phyloP scores from a whole-genome alignment of 2,888 invertebrate species.

The Papilio elwesi region DNA sequence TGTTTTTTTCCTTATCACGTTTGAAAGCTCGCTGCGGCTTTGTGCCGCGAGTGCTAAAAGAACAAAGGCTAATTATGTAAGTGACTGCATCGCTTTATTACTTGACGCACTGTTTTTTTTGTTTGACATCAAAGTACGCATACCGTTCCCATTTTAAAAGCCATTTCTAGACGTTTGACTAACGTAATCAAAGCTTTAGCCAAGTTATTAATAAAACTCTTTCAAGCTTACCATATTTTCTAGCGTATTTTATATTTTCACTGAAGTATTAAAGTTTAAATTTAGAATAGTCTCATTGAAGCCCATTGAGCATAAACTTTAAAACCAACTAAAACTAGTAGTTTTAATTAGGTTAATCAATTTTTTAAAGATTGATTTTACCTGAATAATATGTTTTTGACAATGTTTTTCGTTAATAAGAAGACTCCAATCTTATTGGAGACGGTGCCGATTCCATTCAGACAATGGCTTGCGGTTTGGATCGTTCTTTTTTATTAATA shows the following conservation, averaged over 20 bases:
- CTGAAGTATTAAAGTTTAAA: not conserved
- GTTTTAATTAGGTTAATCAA: too few relatives aligned
- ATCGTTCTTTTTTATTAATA: too few relatives aligned
- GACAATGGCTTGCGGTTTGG: too few relatives aligned
- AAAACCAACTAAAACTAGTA: not conserved
- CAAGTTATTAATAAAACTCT: conserved; percentile 1
- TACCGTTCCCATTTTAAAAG: conserved; percentile 6
- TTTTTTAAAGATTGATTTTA: too few relatives aligned
- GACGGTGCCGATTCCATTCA: too few relatives aligned
- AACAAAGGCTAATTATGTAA: conserved; percentile 40
- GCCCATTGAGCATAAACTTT: not conserved
- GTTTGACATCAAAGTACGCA: conserved; percentile 11
- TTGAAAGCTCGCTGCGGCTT: conserved; percentile 26
- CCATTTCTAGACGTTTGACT: not conserved
- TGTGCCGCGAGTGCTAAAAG: conserved; percentile 26
- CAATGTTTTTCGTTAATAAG: too few relatives aligned
- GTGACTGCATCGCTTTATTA: conserved; percentile 33
- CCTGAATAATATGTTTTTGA: too few relatives aligned
- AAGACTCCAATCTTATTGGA: too few relatives aligned
- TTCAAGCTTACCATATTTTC: conserved; percentile 1
- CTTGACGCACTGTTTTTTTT: conserved; percentile 20
- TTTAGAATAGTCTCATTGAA: not conserved
- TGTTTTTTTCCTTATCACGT: conserved; percentile 1
- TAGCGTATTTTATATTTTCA: not conserved
- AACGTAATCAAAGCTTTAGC: not conserved